Base-by-base conservation (phyloP, 2,888 invertebrate genomes). In the Portevinia maculata region DNA sequence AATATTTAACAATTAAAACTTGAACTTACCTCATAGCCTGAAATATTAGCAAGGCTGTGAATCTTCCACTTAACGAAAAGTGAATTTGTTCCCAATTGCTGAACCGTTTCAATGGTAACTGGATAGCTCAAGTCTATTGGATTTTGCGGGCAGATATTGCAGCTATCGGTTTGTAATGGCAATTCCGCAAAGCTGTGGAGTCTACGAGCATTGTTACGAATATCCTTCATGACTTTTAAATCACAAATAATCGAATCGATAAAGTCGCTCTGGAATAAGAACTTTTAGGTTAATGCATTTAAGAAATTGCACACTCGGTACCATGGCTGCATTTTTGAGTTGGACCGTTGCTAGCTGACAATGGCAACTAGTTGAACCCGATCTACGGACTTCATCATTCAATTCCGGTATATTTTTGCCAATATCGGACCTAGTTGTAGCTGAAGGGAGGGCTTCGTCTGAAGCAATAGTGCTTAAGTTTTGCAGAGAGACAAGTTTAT, bases 21-120 rank as follows among this genome's bases (percentile, higher is more conserved):
- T 32, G 11, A 52, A 52, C 34, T 44, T 37, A 90, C 90, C 88
- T 90, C 90, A 65, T 89, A 90, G 7, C 90, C 90, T 13, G 84
- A 87, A 79, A 90, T 86, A 32, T 87, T 89, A 44, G 34, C 73
- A 57, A 88, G 86, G 83, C 88, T 88, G 60, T 87, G 86, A 48
- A 89, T 83, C 24, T 81, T 86, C 90, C 90, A 90, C 73, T 87
- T 87, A 34, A 90, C 79, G 50, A 87, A 89, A 46, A 90, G 86
- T 17, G 90, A 87, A 28, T 86, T 78, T 30, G 86, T 71, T 9
- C 89, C 89, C 21, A 90, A 65, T 17, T 87, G 87, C 9, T 85
- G 85, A 4, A 90, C 88, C 17, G 86, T 84, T 7, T 84, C 86
- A 24, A 90, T 90, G 0, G 86, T 87, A 1, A 87, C 89, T 3